phyloP scores from a whole-genome alignment of 2,888 invertebrate species.

The Fabriciana adippe region DNA sequence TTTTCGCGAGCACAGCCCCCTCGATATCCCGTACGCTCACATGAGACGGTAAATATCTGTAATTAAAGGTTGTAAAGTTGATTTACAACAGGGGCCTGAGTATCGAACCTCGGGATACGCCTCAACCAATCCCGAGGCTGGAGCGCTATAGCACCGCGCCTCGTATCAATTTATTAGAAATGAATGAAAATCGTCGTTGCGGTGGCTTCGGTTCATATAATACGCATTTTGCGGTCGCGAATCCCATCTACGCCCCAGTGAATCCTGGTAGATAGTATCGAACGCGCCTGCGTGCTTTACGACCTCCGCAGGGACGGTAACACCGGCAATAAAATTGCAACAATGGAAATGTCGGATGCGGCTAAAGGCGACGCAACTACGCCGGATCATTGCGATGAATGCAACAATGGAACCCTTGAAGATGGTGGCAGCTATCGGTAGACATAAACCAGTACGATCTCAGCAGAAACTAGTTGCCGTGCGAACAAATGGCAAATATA shows the following conservation, averaged over 20 bases:
- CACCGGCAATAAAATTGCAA: constrained; percentile 80
- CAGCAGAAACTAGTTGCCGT: constrained; percentile 54
- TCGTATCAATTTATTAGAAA: constrained; percentile 81
- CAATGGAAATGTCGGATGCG: constrained; percentile 80
- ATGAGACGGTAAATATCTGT: constrained; percentile 82
- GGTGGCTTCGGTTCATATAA: constrained; percentile 75
- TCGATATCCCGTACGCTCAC: constrained; percentile 75
- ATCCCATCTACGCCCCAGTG: constrained; percentile 67
- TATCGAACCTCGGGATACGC: constrained; percentile 71
- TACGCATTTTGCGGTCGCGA: constrained; percentile 72
- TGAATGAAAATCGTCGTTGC: constrained; percentile 77
- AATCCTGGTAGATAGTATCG: constrained; percentile 72
- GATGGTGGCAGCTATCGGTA: constrained; percentile 77
- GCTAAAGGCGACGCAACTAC: constrained; percentile 75
- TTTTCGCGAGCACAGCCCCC: constrained; percentile 80
- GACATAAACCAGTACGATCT: constrained; percentile 63
- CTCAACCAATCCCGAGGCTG: constrained; percentile 69
- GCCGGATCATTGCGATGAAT: constrained; percentile 76
- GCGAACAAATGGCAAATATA: constrained; percentile 23
- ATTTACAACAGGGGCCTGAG: constrained; percentile 77
- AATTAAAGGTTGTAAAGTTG: constrained; percentile 83
- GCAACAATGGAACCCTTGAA: constrained; percentile 78
- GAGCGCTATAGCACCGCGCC: constrained; percentile 57
- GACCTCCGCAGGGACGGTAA: constrained; percentile 75
- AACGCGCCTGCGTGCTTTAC: constrained; percentile 75